phyloP scores from a whole-genome alignment of 2,888 invertebrate species.

The Platycnemis pennipes region DNA sequence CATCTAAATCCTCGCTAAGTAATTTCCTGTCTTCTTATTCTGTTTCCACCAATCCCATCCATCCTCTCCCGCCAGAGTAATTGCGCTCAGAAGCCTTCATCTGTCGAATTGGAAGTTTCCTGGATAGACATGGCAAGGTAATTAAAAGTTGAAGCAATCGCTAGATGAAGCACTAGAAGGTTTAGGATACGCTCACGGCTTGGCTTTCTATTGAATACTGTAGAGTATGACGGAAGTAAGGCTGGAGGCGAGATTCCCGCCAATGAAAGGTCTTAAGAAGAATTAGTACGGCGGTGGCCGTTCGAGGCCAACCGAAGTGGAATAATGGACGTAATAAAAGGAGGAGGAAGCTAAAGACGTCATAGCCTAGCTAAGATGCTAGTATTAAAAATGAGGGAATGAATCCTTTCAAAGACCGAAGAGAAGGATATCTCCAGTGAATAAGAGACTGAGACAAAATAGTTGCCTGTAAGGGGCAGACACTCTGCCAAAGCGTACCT shows the following conservation, averaged over 20 bases:
- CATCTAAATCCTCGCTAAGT: no score
- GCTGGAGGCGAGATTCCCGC: neutral
- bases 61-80: neutral
- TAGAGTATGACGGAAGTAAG: neutral
- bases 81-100: neutral
- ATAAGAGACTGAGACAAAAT: no score
- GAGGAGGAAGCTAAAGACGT: neutral
- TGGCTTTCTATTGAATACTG: neutral
- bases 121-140: neutral
- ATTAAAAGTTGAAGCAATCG: constrained; percentile 31
- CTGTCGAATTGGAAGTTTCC: neutral
- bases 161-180: neutral
- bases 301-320: neutral
- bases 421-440: no score
- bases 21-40: no score
- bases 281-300: neutral
- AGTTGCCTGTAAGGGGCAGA: no score
- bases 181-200: neutral
- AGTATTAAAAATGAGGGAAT: no score
- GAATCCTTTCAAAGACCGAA: neutral
- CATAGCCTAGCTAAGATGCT: no score
- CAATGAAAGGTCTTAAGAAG: neutral
- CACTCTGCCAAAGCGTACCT: no score
- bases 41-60: neutral
- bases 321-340: neutral